Conservation (phyloP, 2,797 vertebrate genomes). For the Todus mexicanus region DNA sequence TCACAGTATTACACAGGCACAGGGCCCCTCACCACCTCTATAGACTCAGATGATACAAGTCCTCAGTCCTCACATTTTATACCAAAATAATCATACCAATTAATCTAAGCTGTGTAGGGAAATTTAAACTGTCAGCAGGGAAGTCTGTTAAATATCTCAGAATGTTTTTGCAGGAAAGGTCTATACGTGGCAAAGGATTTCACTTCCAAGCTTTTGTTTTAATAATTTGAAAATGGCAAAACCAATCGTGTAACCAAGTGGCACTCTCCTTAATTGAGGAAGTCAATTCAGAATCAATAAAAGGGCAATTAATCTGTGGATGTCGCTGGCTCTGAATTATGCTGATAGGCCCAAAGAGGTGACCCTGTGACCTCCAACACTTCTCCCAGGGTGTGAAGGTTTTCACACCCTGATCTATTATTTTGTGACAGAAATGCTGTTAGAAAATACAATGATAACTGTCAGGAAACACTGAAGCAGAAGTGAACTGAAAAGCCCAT, state of each 20-base stretch:
- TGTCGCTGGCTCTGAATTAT: neutral
- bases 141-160: neutral
- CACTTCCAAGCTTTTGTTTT: neutral
- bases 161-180: neutral
- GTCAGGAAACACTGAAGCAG: neutral
- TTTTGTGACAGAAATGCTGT: neutral
- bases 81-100: neutral
- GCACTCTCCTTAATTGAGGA: constrained; percentile 58
- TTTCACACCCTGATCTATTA: neutral
- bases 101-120: neutral
- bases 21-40: neutral
- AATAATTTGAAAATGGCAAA: neutral
- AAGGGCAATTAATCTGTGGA: constrained; percentile 22
- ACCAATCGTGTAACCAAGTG: neutral
- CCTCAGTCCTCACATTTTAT: neutral
- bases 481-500: neutral
- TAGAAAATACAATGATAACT: neutral
- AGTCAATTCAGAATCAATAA: constrained; percentile 56
- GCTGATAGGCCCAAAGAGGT: neutral
- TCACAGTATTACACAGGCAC: neutral
- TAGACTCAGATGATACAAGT: neutral
- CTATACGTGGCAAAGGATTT: neutral
- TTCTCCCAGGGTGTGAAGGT: neutral
- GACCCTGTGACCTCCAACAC: neutral
- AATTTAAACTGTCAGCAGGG: neutral